Evolutionary conservation across 2,113 vertebrate genomes (phyloP).

Genomic region (Motacilla tschutschensis): DNA sequence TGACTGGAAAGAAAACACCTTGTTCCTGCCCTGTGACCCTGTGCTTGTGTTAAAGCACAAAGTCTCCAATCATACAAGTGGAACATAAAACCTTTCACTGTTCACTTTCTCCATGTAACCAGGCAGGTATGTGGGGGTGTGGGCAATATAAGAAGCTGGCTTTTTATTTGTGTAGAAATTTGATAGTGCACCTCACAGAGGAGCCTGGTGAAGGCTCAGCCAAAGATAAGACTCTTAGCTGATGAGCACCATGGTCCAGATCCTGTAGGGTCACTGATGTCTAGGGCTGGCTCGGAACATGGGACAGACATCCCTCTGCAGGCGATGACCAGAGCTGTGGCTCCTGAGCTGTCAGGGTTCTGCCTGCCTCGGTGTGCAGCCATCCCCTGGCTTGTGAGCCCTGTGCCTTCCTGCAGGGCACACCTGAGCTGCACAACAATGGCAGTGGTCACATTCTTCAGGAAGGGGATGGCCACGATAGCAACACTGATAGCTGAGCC

Average conservation of each 20-base stretch:
- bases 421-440: background rate
- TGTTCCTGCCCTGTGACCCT: conserved; percentile 53
- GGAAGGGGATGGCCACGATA: background rate
- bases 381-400: background rate
- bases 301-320: background rate
- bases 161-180: conserved; percentile 4
- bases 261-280: background rate
- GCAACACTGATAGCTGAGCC: background rate
- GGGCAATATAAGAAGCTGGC: background rate
- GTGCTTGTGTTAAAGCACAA: conserved; percentile 35
- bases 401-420: background rate
- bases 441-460: background rate
- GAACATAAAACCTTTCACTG: conserved; percentile 53
- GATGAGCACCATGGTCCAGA: background rate
- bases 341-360: background rate
- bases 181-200: background rate
- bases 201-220: background rate
- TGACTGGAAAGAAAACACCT: conserved; percentile 56
- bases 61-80: conserved; percentile 51
- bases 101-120: conserved; percentile 16
- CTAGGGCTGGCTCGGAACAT: background rate
- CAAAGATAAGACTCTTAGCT: background rate
- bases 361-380: rapidly evolving
- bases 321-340: background rate
- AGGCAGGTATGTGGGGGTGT: background rate